Evolutionary conservation across 1,140 invertebrate species (phyloP).

Genomic region (Penaeus japonicus): DNA sequence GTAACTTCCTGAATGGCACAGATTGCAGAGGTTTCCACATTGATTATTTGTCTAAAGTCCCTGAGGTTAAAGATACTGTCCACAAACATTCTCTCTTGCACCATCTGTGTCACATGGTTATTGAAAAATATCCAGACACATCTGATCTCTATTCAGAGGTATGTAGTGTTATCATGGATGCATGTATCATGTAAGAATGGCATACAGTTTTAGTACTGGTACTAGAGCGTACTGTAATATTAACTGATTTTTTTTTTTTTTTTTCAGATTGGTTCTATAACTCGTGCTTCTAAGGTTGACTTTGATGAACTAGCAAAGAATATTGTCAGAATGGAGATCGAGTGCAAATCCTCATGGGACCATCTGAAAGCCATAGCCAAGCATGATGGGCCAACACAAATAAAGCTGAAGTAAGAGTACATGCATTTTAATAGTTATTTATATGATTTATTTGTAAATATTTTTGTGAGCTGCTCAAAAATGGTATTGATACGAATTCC

Average conservation of each 20-base stretch:
- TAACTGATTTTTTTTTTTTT: constrained; percentile 10
- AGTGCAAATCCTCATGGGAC: constrained; percentile 98
- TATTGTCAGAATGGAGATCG: constrained; percentile 86
- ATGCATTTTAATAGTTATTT: too few relatives aligned
- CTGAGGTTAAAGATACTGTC: constrained; percentile 99
- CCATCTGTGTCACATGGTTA: constrained; percentile 96
- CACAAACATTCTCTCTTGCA: constrained; percentile 97
- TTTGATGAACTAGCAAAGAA: constrained; percentile 88
- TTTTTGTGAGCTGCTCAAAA: not conserved
- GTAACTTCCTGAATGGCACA: constrained; percentile 96
- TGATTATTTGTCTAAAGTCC: constrained; percentile 96
- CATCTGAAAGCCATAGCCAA: constrained; percentile 95
- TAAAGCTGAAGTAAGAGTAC: constrained; percentile 63
- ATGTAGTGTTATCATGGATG: constrained; percentile 58
- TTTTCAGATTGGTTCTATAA: constrained; percentile 84
- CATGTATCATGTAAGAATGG: not conserved
- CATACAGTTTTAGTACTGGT: too few relatives aligned
- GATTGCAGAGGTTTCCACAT: constrained; percentile 97
- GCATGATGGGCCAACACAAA: constrained; percentile 86
- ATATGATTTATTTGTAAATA: too few relatives aligned
- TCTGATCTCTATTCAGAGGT: constrained; percentile 97
- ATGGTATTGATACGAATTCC: constrained; percentile 32
- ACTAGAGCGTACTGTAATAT: not conserved
- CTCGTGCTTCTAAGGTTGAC: constrained; percentile 91
- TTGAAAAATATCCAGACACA: constrained; percentile 94